phyloP scores from a whole-genome alignment of 2,113 vertebrate genomes.

The Odocoileus hemionus region DNA sequence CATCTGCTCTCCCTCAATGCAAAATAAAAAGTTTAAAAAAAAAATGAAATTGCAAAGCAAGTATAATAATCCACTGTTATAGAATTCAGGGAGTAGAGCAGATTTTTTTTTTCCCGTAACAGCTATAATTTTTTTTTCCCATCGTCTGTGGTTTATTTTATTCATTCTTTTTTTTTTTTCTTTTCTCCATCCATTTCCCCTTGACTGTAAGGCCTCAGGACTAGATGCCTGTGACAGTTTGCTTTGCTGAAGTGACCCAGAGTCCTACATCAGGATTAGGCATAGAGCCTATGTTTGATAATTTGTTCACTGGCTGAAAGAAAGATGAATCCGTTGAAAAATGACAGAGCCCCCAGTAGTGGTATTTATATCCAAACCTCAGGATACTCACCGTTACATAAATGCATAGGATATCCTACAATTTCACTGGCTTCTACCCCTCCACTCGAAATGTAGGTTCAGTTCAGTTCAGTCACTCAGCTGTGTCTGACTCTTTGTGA shows the following conservation, averaged over 20 bases:
- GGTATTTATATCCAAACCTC: too few species aligned
- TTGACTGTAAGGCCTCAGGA: too few species aligned
- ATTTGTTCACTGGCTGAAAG: not conserved
- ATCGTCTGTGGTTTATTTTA: not conserved
- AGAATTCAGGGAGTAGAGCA: too few species aligned
- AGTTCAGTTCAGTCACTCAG: not conserved
- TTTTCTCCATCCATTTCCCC: fast-evolving
- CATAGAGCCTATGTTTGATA: fast-evolving
- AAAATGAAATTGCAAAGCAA: not conserved
- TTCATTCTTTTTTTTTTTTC: not conserved
- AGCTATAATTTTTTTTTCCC: not conserved
- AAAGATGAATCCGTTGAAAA: too few species aligned
- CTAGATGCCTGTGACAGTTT: not conserved
- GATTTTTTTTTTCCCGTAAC: not conserved
- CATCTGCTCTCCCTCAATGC: not conserved
- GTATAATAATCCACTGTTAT: not conserved
- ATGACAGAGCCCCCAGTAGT: fast-evolving
- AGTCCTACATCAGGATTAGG: too few species aligned
- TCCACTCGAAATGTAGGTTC: not conserved
- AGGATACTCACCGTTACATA: fast-evolving
- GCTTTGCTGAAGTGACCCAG: not conserved
- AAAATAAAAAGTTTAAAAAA: not conserved
- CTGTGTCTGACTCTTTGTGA: fast-evolving
- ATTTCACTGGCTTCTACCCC: not conserved
- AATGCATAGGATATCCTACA: not conserved